Percentiles rank a stretch among this genome's conserved stretches.
Conservation (phyloP, 2,113 vertebrate genomes). For the Thermophis baileyi region DNA sequence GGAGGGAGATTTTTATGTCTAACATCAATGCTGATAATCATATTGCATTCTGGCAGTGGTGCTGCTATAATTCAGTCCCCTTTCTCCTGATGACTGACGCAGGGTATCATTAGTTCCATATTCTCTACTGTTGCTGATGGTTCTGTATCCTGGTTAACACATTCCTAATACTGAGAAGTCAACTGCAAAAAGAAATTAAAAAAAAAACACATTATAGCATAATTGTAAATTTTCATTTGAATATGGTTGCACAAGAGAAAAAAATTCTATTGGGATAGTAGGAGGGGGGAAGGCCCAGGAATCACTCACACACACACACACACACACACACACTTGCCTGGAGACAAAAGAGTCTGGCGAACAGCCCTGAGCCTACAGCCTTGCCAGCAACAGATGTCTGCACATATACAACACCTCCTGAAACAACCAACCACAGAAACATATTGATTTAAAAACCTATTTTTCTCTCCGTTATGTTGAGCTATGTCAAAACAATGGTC, state of each 20-base stretch:
- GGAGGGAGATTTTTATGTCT: not conserved
- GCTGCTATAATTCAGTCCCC: not conserved
- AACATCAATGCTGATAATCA: not conserved
- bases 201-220: not conserved
- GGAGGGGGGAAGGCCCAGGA: conserved; percentile 14
- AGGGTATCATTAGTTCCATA: not conserved
- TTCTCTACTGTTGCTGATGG: not conserved
- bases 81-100: not conserved
- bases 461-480: conserved; percentile 42
- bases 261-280: conserved; percentile 8
- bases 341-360: conserved; percentile 52
- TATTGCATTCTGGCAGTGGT: not conserved
- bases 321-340: conserved; percentile 44
- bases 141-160: not conserved
- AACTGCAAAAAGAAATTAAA: conserved; percentile 49
- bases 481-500: conserved; percentile 30
- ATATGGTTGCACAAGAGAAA: conserved; percentile 36
- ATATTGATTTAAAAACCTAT: conserved; percentile 51
- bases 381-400: conserved; percentile 66
- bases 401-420: conserved; percentile 61
- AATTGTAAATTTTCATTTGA: conserved; percentile 39
- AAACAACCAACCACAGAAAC: conserved; percentile 59
- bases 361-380: conserved; percentile 11
- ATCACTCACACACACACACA: conserved; percentile 66
- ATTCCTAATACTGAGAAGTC: conserved; percentile 36